Percentiles rank a stretch among this genome's conserved stretches.
Evolutionary conservation across 1,140 invertebrate genomes (phyloP).

Genomic region (Arctopsyche grandis): DNA sequence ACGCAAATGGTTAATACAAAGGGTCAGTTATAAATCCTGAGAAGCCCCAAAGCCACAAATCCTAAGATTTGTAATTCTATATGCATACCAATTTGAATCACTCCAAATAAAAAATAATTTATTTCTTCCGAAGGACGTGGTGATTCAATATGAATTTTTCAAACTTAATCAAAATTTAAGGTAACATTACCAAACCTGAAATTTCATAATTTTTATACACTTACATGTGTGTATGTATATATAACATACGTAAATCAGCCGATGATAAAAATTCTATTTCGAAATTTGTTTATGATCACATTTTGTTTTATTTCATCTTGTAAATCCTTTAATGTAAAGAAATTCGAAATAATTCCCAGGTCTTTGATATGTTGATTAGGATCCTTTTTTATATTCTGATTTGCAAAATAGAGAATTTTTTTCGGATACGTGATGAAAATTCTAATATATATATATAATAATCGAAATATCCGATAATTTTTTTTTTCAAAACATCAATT

Average conservation of each 20-base stretch:
- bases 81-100: not conserved
- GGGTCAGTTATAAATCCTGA: slow-evolving; percentile 15
- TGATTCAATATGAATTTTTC: no score
- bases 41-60: slow-evolving; percentile 24
- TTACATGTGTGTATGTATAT: no score
- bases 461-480: not conserved
- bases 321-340: not conserved
- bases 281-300: not conserved
- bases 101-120: not conserved
- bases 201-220: no score
- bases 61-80: slow-evolving; percentile 21
- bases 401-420: slow-evolving; percentile 10
- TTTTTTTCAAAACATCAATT: not conserved
- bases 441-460: not conserved
- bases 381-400: slow-evolving; percentile 11
- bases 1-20: slow-evolving; percentile 15
- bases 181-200: no score
- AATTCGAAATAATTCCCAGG: not conserved
- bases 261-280: not conserved
- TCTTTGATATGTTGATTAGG: slow-evolving; percentile 32
- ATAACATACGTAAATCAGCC: no score
- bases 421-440: slow-evolving; percentile 28
- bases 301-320: not conserved
- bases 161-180: no score
- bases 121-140: not conserved